Percentiles rank a stretch among this genome's conserved stretches.
Evolutionary conservation across 2,113 vertebrate genomes (phyloP).

Genomic region (Proteles cristata): DNA sequence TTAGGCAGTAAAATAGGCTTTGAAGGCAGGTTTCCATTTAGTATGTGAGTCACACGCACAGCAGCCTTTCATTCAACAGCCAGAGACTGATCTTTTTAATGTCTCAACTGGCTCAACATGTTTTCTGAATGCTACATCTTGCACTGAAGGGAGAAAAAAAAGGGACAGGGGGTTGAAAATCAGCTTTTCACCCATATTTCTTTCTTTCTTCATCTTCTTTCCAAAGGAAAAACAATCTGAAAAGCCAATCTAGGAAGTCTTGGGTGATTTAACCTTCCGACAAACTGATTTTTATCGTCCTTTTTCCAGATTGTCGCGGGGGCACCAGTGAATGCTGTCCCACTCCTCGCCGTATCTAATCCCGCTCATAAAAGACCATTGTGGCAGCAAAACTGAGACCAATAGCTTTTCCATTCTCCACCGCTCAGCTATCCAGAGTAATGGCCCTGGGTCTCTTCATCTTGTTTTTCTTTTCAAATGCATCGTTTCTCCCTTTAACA

Average conservation of each 20-base stretch:
- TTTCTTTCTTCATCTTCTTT: conserved; percentile 75
- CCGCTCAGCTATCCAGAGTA: conserved; percentile 84
- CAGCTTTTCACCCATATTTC: conserved; percentile 80
- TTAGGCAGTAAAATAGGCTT: conserved; percentile 91
- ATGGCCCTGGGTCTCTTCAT: conserved; percentile 81
- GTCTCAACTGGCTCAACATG: conserved; percentile 87
- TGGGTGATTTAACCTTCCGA: conserved; percentile 85
- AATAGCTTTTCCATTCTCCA: conserved; percentile 87
- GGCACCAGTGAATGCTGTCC: conserved; percentile 82
- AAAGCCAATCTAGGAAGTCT: conserved; percentile 84
- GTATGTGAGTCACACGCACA: conserved; percentile 91
- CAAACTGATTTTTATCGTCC: conserved; percentile 86
- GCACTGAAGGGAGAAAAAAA: not conserved
- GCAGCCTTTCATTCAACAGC: conserved; percentile 89
- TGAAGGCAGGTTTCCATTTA: conserved; percentile 90
- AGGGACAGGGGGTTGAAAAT: not conserved
- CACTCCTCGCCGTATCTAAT: conserved; percentile 87
- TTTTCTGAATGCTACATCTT: conserved; percentile 88
- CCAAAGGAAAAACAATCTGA: conserved; percentile 83
- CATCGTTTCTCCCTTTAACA: conserved; percentile 84
- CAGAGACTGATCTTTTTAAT: conserved; percentile 91
- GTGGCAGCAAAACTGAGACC: conserved; percentile 88
- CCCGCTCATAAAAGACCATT: conserved; percentile 88
- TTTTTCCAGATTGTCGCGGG: conserved; percentile 82
- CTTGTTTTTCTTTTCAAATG: conserved; percentile 86